Evolutionary conservation across 2,888 invertebrate genomes (phyloP), one percentile per base, ranked within the genome.

Genomic region (Poecilus cupreus): DNA sequence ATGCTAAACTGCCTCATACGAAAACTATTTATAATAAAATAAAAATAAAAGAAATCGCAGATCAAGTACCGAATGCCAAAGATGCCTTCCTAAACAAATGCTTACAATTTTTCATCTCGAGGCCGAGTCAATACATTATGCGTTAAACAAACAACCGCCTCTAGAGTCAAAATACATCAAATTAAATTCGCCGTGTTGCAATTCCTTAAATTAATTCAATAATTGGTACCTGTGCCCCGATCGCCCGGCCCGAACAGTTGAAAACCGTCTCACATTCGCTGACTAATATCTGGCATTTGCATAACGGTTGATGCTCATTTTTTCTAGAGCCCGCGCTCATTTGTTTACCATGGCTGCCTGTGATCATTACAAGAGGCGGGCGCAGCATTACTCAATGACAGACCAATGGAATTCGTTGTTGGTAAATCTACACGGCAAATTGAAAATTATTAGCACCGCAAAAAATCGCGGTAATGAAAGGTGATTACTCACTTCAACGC

Each of bases 171-270:
- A 16, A 49, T 49, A 13, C 20, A 8, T 1, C 20, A 18, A 10
- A 18, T 22, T 43, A 43, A 32, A 32, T 32, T 32, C 32, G 8
- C 2, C 20, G 13, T 70, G 1, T 70, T 43, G 72, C 24, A 72
- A 72, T 46, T 72, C 46, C 18, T 16, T 18, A 49, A 72, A 72
- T 72, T 43, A 72, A 72, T 72, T 72, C 46, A 72, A 46, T 72
- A 72, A 72, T 72, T 72, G 72, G 72, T 72, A 70, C 70, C 46
- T 43, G 57, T 57, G 5, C n/a, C n/a, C n/a, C n/a, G n/a, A n/a
- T n/a, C n/a, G n/a, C n/a, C n/a, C n/a, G n/a, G n/a, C n/a, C n/a
- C 0, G 3, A 46, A 46, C 24, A 24, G 43, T 13, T 72, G 43
- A 43, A 46, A 22, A 43, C 13, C 46, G 64, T 6, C 13, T 8